phyloP scores from a whole-genome alignment of 2,888 invertebrate species.

The Brachylomia viminalis region DNA sequence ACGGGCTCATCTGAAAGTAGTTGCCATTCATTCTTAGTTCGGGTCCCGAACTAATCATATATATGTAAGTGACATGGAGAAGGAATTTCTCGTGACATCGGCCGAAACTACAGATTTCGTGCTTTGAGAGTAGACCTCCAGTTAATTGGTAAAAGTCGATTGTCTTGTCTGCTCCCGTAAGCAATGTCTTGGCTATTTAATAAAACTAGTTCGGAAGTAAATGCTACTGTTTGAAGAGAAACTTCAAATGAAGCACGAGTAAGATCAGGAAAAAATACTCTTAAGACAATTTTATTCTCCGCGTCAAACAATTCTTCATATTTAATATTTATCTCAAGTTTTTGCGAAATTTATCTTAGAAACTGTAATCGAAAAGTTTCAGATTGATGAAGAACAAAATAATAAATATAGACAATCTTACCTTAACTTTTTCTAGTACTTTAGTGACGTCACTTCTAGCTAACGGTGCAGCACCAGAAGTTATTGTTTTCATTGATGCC shows the following conservation, averaged over 20 bases:
- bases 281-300: neutral
- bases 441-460: slow-evolving; percentile 89
- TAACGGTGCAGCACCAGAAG: slow-evolving; percentile 93
- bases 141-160: slow-evolving; percentile 23
- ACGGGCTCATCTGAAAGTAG: too few relatives aligned
- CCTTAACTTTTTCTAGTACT: slow-evolving; percentile 85
- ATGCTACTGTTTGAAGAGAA: neutral
- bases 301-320: neutral
- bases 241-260: neutral
- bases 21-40: too few relatives aligned
- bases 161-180: neutral
- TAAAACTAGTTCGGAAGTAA: neutral
- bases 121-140: too few relatives aligned
- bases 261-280: neutral
- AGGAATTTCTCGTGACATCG: too few relatives aligned
- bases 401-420: slow-evolving; percentile 57
- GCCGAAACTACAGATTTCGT: too few relatives aligned
- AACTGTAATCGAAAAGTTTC: neutral
- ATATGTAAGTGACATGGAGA: too few relatives aligned
- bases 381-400: neutral
- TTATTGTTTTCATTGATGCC: slow-evolving; percentile 86
- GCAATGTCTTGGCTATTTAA: neutral
- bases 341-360: neutral
- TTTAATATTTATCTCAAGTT: neutral
- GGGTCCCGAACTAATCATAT: too few relatives aligned